Conservation (phyloP, 2,888 invertebrate species). For the Mythimna ferrago region DNA sequence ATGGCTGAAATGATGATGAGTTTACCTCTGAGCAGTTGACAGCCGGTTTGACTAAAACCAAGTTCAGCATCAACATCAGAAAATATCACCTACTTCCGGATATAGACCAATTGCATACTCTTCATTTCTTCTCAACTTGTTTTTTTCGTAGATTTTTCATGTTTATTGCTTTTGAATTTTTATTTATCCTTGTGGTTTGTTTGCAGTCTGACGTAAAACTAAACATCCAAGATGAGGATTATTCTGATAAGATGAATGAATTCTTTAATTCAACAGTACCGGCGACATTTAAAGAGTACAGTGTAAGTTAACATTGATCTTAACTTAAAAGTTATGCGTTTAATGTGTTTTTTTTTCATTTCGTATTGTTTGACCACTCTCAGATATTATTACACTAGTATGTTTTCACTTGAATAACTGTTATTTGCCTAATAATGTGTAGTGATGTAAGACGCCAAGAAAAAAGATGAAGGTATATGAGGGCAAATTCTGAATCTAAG, state of each 20-base stretch:
- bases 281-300: conserved; percentile 24
- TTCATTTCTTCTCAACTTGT: neutral
- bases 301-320: conserved; percentile 30
- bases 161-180: too few species aligned
- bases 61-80: neutral
- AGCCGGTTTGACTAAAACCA: neutral
- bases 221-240: conserved; percentile 36
- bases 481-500: too few species aligned
- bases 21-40: too few species aligned
- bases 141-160: too few species aligned
- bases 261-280: conserved; percentile 39
- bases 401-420: too few species aligned
- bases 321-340: neutral
- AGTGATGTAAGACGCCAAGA: too few species aligned
- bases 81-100: neutral
- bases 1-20: too few species aligned
- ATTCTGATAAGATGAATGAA: conserved; percentile 56
- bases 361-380: too few species aligned
- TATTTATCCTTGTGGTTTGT: neutral
- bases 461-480: too few species aligned
- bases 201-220: conserved; percentile 61
- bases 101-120: neutral
- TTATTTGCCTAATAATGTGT: too few species aligned
- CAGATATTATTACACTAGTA: too few species aligned
- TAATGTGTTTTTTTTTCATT: neutral